Base-by-base conservation (phyloP, 2,797 vertebrate genomes). In the Salmo trutta region DNA sequence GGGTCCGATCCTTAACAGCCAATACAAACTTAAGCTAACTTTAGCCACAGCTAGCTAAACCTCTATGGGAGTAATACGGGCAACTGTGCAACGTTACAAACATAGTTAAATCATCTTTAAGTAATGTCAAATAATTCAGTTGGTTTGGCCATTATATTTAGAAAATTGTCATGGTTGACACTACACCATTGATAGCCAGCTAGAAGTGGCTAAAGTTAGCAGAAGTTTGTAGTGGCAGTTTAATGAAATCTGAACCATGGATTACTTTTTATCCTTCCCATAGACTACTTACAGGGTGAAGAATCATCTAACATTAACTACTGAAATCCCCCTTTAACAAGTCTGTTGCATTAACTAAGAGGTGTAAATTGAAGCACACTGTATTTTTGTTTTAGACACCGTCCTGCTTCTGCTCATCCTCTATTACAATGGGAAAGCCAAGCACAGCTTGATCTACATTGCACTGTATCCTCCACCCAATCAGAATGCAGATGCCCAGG, bases 391-490 rank as follows among this genome's bases (percentile, higher is more conserved):
- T 94, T 68, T 90, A 95, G 95, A 94, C 81, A 73, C 75, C 54
- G 15, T 93, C 79, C 92, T 96, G 36, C 85, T 95, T 71, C 75
- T 91, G 51, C 88, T 91, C 21, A 71, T 95, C 84, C 91, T 95
- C 62, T 86, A 81, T 75, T 95, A 92, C 80, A 88, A 6, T 12
- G 93, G 94, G 76, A 89, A 90, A 33, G 51, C 76, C 76, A 92
- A 79, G 24, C 85, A 73, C 76, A 92, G 88, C 19, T 80, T 85
- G 0, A 83, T 90, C 0, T 94, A 91, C 79, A 12, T 84, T 17
- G 64, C 73, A 1, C 2, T 75, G 94, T 95, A 95, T 95, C 94
- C 95, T 95, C 19, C 24, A 19, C 29, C 27, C 41, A 47, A 47
- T 14, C 41, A 47, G 41, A 47, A 47, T 47, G 41, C 41, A 47